Percentiles rank a stretch among this genome's conserved stretches.
These are phyloP conservation scores for Polyommatus iphigenia DNA, from an alignment of 2,888 invertebrate species.

Conservation along the genomic window DNA sequence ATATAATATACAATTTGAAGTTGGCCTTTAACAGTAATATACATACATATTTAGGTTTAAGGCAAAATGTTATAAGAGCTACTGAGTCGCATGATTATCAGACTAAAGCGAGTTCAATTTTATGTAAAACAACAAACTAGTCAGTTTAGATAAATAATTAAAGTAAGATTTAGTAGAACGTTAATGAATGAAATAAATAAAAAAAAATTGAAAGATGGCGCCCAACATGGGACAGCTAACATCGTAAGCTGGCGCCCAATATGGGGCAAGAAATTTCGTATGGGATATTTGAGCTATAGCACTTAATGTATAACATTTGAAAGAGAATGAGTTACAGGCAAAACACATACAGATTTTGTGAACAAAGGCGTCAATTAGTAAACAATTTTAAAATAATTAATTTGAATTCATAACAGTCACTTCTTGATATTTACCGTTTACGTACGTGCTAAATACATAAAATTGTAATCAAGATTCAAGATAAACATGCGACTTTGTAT, in stretches of 20 bases:
- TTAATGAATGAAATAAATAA: not conserved
- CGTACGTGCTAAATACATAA: not conserved
- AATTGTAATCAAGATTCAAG: not conserved
- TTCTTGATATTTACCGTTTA: not conserved
- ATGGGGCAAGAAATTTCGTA: not conserved
- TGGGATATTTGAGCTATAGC: not conserved
- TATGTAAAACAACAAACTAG: slow-evolving; percentile 7
- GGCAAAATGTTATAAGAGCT: slow-evolving; percentile 3
- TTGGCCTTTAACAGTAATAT: slow-evolving; percentile 26
- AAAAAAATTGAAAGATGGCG: not conserved
- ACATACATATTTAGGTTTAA: slow-evolving; percentile 27
- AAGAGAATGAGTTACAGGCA: not conserved
- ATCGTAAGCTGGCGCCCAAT: not conserved
- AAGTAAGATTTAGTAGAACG: not conserved
- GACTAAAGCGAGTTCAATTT: not conserved
- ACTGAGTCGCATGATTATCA: not conserved
- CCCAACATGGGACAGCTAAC: not conserved
- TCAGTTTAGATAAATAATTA: not conserved
- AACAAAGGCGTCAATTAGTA: not conserved
- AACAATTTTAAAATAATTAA: not conserved
- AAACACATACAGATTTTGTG: not conserved
- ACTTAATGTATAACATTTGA: not conserved
- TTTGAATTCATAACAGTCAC: not conserved
- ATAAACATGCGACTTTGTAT: not conserved
- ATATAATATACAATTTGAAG: slow-evolving; percentile 24